Evolutionary conservation across 2,888 invertebrate genomes (phyloP), one percentile per base, ranked within the genome.

Genomic region (Nasonovia ribisnigri): DNA sequence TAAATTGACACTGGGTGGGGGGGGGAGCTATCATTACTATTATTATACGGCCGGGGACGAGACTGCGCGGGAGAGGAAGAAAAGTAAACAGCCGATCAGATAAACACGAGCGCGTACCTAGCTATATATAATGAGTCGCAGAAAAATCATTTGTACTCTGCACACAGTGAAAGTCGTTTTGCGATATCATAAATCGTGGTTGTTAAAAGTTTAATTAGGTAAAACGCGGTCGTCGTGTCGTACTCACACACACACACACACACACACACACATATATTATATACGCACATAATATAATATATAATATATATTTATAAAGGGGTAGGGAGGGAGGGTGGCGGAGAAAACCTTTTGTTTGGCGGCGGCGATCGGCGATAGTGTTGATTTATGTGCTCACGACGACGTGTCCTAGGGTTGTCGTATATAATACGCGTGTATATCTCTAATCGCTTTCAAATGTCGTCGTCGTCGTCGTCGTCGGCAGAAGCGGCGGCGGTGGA

Each of bases 141-240:
- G 84, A 93, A 77, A 93, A 93, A 93, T 93, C 88, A 93, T 93
- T 93, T 86, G 93, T 90, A 86, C 43, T 5, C 43, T n/a, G 60
- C 43, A 10, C 29, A n/a, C 43, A 43, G 90, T 84, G 93, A 93
- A 93, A 93, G 93, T 90, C 86, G 84, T 84, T 92, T 86, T 60
- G 77, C 48, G 93, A 84, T 84, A 90, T 90, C 90, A 90, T 93
- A 93, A 93, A 93, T 93, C 93, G 93, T 93, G 84, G 93, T 90
- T 84, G 93, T 93, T 93, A 93, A 93, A 93, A 93, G 93, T 93
- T 93, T 93, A 93, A 93, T 93, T 93, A 93, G 90, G 93, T 93
- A 93, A 93, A 93, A 93, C 90, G 93, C 93, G 84, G 89, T 46
- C 89, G 93, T 89, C 91, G 91, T 92, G 67, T 88, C 88, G 88